Percentiles rank a stretch among this genome's conserved stretches.
phyloP scores from a whole-genome alignment of 1,140 invertebrate genomes.

The Goniozus legneri region DNA sequence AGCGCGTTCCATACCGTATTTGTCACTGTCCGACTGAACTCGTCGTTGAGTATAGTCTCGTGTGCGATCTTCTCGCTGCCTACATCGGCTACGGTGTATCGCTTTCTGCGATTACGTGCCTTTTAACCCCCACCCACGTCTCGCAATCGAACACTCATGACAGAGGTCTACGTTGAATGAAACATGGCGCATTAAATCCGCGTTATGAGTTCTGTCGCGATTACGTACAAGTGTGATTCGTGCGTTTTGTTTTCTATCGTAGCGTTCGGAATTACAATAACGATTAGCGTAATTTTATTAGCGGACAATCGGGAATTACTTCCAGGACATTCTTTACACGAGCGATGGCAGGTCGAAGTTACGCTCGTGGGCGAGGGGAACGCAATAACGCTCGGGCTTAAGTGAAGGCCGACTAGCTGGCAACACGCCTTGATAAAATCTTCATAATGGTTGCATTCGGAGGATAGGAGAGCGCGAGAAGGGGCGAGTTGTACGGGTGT shows the following conservation, averaged over 20 bases:
- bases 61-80: no score
- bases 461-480: no score
- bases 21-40: slow-evolving; percentile 37
- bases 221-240: slow-evolving; percentile 25
- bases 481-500: no score
- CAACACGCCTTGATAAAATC: slow-evolving; percentile 45
- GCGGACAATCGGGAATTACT: no score
- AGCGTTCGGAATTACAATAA: background rate
- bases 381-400: slow-evolving; percentile 27
- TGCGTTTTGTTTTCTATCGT: slow-evolving; percentile 14
- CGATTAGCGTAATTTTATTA: no score
- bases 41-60: no score
- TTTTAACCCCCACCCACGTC: no score
- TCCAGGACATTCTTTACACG: slow-evolving; percentile 13
- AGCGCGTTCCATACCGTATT: slow-evolving; percentile 37
- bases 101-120: no score
- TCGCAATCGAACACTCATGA: slow-evolving; percentile 14
- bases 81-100: no score
- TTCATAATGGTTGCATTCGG: slow-evolving; percentile 43
- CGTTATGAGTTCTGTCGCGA: no score
- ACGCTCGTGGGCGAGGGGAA: slow-evolving; percentile 26
- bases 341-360: background rate
- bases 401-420: slow-evolving; percentile 32
- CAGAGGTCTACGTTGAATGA: slow-evolving; percentile 26
- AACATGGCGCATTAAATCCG: slow-evolving; percentile 30